Evolutionary conservation across 2,113 vertebrate genomes (phyloP), one percentile per base, ranked within the genome.

Genomic region (Cephalophus harveyi): DNA sequence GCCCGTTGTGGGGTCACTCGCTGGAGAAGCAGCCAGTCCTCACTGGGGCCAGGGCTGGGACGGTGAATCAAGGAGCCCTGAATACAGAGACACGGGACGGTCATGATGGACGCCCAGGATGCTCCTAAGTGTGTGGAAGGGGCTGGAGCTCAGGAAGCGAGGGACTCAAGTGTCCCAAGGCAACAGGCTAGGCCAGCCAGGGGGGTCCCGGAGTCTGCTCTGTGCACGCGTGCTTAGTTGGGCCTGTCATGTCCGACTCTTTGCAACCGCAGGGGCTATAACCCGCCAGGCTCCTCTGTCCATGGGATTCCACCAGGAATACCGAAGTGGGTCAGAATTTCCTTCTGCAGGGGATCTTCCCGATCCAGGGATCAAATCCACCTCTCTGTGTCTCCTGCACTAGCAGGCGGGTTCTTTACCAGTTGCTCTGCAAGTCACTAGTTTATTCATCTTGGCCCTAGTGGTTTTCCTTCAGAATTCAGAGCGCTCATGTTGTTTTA

Each of bases 391-490:
- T 40, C 67, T 40, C n/a, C 16, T 40, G 67, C n/a, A 74, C 67
- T 40, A n/a, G 11, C 36, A 40, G 67, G n/a, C 2, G 1, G 36
- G 19, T 74, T 74, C 36, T 40, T 74, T 74, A 40, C 67, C 67
- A 6, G 67, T 10, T 40, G 67, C 52, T 92, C 86, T 85, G 40
- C 46, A 50, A 7, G 36, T 43, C 81, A 76, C 0, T 25, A 7
- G 30, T 81, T 64, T 81, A 48, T 81, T 91, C 36, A 43, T 43
- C 33, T 83, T 91, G 48, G 7, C n/a, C 82, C 88, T 93, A 16
- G 60, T 86, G 27, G 27, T 64, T 93, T 81, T 85, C 60, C 79
- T 83, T 89, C 83, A 78, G 83, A 93, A 96, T 87, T 96, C 43
- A 93, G 85, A 84, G 10, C 33, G 0, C 12, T 89, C 8, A 0